phyloP scores from a whole-genome alignment of 2,797 vertebrate genomes.

The Miichthys miiuy region DNA sequence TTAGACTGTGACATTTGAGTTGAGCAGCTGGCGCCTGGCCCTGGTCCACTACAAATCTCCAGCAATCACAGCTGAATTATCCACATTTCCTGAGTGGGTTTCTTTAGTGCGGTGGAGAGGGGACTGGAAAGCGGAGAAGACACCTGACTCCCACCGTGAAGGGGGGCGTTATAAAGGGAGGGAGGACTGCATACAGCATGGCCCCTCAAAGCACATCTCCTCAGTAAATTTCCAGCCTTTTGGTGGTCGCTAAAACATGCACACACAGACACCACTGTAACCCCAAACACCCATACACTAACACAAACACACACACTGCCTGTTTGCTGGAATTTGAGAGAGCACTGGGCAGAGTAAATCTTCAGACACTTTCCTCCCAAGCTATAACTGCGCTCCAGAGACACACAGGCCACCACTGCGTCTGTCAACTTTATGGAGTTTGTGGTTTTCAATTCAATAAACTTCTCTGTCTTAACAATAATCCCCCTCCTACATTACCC shows the following conservation, averaged over 20 bases:
- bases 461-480: slow-evolving; percentile 53
- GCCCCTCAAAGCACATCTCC: slow-evolving; percentile 63
- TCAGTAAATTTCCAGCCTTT: slow-evolving; percentile 89
- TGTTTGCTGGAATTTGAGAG: slow-evolving; percentile 74
- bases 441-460: slow-evolving; percentile 43
- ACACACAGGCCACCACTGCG: slow-evolving; percentile 57
- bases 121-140: slow-evolving; percentile 67
- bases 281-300: slow-evolving; percentile 66
- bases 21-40: slow-evolving; percentile 70
- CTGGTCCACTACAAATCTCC: slow-evolving; percentile 77
- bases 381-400: slow-evolving; percentile 61
- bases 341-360: slow-evolving; percentile 49
- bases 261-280: slow-evolving; percentile 71
- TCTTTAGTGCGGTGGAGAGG: slow-evolving; percentile 63
- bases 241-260: slow-evolving; percentile 78
- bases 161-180: slow-evolving; percentile 29
- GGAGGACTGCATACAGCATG: slow-evolving; percentile 42
- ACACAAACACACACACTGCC: slow-evolving; percentile 67
- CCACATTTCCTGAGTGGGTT: slow-evolving; percentile 78
- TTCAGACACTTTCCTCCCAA: slow-evolving; percentile 67
- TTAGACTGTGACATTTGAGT: slow-evolving; percentile 70
- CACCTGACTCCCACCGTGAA: slow-evolving; percentile 66
- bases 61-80: slow-evolving; percentile 81
- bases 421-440: slow-evolving; percentile 36
- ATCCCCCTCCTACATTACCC: slow-evolving; percentile 33